Conservation (phyloP, 23 tunicate species). For the Trididemnum nubilum region DNA sequence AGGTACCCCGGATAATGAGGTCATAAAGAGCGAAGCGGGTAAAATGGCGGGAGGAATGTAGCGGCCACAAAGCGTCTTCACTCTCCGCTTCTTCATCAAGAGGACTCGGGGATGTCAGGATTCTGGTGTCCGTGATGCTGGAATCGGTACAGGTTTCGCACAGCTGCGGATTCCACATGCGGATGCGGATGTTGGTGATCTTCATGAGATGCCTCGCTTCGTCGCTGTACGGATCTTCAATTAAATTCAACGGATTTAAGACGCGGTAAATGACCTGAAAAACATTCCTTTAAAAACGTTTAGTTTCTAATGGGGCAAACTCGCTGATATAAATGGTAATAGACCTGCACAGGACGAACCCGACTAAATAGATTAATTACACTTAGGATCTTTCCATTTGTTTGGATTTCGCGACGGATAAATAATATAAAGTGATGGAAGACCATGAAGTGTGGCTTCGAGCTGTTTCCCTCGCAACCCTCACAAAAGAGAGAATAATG, state of each 20-base stretch:
- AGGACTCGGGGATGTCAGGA: background rate
- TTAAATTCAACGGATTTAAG: constrained; percentile 48
- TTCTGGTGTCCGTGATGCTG: background rate
- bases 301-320: too few relatives aligned
- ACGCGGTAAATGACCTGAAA: constrained; percentile 69
- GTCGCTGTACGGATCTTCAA: constrained; percentile 70
- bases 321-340: too few relatives aligned
- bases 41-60: background rate
- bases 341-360: too few relatives aligned
- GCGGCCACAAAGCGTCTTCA: background rate
- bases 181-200: constrained; percentile 79
- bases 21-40: constrained; percentile 67
- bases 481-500: too few relatives aligned
- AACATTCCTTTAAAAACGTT: too few relatives aligned
- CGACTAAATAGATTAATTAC: too few relatives aligned
- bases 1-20: constrained; percentile 69
- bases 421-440: too few relatives aligned
- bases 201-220: constrained; percentile 66
- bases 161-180: constrained; percentile 70
- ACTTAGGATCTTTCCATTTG: too few relatives aligned
- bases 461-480: too few relatives aligned
- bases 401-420: too few relatives aligned
- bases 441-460: too few relatives aligned
- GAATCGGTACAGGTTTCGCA: constrained; percentile 37
- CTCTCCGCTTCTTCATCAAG: background rate